Percentiles rank a stretch among this genome's conserved stretches.
phyloP scores from a whole-genome alignment of 1,140 invertebrate species.

The Cyclina sinensis region DNA sequence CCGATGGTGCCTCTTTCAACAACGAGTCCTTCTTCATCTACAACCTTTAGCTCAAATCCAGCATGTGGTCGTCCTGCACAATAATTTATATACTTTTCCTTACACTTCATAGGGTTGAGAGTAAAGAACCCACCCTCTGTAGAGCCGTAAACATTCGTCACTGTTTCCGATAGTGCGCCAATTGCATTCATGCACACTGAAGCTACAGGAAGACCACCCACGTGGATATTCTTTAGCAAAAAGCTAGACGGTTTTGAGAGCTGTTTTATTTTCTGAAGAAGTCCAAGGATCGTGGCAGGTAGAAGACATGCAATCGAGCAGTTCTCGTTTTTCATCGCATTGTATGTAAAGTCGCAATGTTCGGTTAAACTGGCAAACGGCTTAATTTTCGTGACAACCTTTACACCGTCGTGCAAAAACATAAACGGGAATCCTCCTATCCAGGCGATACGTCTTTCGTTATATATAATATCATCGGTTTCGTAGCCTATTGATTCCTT shows the following conservation, averaged over 20 bases:
- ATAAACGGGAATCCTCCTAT: conserved; percentile 47
- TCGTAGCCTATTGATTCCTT: conserved; percentile 22
- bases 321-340: conserved; percentile 12
- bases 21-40: not conserved
- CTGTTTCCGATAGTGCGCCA: not conserved
- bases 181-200: not conserved
- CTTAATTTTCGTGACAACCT: conserved; percentile 5
- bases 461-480: not conserved
- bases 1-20: not conserved
- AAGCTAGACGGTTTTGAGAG: not conserved
- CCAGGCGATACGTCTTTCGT: conserved; percentile 27
- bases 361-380: not conserved
- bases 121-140: conserved; percentile 3
- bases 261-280: not conserved
- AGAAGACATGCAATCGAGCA: conserved; percentile 15
- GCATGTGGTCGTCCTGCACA: not conserved
- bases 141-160: conserved; percentile 11
- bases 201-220: not conserved
- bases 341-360: conserved; percentile 23
- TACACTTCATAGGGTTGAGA: not conserved
- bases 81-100: not conserved
- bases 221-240: conserved; percentile 30
- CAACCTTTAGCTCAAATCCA: conserved; percentile 18
- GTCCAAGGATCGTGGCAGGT: conserved; percentile 10
- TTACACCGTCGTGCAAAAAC: conserved; percentile 11